Percentiles rank a stretch among this genome's conserved stretches.
Evolutionary conservation across 2,113 vertebrate species (phyloP).

Genomic region (Illadopsis cleaveri): DNA sequence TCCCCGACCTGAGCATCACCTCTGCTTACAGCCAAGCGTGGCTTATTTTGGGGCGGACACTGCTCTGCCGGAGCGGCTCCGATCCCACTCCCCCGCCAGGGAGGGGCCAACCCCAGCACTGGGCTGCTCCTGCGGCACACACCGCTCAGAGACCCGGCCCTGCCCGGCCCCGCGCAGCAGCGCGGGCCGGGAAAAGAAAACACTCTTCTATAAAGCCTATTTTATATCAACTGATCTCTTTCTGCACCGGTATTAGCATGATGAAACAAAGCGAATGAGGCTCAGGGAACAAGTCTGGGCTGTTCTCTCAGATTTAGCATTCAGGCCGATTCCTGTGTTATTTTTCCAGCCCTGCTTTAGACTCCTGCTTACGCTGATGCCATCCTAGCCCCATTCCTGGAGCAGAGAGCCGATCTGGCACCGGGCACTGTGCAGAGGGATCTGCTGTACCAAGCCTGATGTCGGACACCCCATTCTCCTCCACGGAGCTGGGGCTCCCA

Average conservation of each 20-base stretch:
- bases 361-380: neutral
- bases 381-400: neutral
- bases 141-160: neutral
- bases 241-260: neutral
- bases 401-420: neutral
- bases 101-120: neutral
- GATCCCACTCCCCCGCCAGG: neutral
- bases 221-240: neutral
- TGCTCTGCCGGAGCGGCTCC: accelerated
- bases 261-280: neutral
- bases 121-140: neutral
- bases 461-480: neutral
- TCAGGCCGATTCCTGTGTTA: neutral
- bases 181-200: neutral
- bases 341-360: neutral
- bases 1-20: neutral
- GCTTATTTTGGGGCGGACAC: neutral
- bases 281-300: conserved; percentile 29
- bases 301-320: neutral
- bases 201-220: neutral
- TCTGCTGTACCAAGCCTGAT: neutral
- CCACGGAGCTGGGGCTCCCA: accelerated
- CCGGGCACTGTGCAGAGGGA: neutral
- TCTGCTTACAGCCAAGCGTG: neutral
- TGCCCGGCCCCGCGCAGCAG: accelerated